Base-by-base conservation (phyloP, 2,797 vertebrate genomes). In the Pangasius mekongensis region DNA sequence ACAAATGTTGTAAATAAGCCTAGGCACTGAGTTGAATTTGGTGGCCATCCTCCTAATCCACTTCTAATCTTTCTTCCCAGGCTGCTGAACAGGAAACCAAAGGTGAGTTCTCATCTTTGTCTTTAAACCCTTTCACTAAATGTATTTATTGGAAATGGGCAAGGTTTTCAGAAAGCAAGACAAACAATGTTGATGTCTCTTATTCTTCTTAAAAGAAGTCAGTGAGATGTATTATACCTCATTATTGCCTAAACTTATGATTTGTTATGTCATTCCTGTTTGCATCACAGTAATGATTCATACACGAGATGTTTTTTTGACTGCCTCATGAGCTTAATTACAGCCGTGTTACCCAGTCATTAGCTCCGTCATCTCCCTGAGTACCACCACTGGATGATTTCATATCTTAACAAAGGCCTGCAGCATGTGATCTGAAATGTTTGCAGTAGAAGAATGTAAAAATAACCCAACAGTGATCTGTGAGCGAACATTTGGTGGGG, bases 1-100 rank as follows among this genome's bases (percentile, higher is more conserved):
- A 52, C 1, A 30, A n/a, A 77, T 33, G n/a, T 30, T 54, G 16
- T 56, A 56, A 78, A 56, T 22, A 36, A 80, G 43, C 20, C 11
- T 36, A n/a, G 1, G 36, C 7, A 43, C 0, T 81, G 7, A 74
- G 73, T 76, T 60, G 20, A 36, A 22, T 56, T 20, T 64, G 13
- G 52, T 71, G 36, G 87, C 66, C 7, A 87, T 24, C 62, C 18
- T 89, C 5, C 67, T 92, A n/a, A 92, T 85, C 20, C 76, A 0
- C 84, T 49, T 87, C 71, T 94, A 82, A 92, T 94, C 92, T 92
- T 93, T 86, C 93, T 92, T 96, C 96, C 89, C 94, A 99, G 98
- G 97, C 96, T 97, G 97, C 98, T 97, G 98, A 99, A 97, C 97
- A 97, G 97, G 99, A 97, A 98, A 98, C 98, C 98, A 99, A 99